Percentiles rank a stretch among this genome's conserved stretches.
phyloP scores from a whole-genome alignment of 1,140 invertebrate genomes.

The Drosophila ercepeae region DNA sequence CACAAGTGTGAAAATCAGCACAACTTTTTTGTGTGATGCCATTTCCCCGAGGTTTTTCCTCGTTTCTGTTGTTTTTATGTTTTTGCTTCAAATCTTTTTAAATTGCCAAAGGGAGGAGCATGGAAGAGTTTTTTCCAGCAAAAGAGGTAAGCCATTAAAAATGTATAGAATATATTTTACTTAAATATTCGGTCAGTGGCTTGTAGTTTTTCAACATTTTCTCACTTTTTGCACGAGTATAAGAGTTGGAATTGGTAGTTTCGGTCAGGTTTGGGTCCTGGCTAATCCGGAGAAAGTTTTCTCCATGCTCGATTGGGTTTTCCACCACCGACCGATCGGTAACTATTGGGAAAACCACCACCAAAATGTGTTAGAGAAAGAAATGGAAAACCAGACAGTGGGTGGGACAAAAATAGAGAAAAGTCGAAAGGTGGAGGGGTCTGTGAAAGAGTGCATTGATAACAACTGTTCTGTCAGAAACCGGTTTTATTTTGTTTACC shows the following conservation, averaged over 20 bases:
- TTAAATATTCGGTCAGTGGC: conserved; percentile 45
- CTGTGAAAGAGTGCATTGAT: conserved; percentile 12
- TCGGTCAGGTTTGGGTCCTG: conserved; percentile 22
- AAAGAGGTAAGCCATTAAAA: conserved; percentile 48
- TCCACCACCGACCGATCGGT: conserved; percentile 40
- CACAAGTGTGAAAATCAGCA: conserved; percentile 77
- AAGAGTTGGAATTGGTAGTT: conserved; percentile 16
- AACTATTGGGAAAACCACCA: conserved; percentile 43
- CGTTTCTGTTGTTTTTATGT: conserved; percentile 14
- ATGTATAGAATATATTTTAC: conserved; percentile 47
- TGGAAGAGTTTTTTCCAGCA: conserved; percentile 53
- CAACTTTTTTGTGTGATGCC: conserved; percentile 69
- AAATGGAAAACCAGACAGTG: not conserved
- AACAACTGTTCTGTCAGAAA: conserved; percentile 32
- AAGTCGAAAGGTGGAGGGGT: not conserved
- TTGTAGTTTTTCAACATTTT: conserved; percentile 1
- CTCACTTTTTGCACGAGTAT: conserved; percentile 10
- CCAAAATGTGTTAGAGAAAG: conserved; percentile 1
- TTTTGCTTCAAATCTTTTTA: conserved; percentile 44
- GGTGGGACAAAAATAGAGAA: not conserved
- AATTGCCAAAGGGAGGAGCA: conserved; percentile 22
- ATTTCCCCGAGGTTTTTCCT: conserved; percentile 50
- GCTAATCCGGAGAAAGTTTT: conserved; percentile 23
- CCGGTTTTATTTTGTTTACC: conserved; percentile 35
- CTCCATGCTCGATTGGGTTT: conserved; percentile 13